Evolutionary conservation across 2,888 invertebrate species (phyloP).

Genomic region (Sepioteuthis lessoniana): DNA sequence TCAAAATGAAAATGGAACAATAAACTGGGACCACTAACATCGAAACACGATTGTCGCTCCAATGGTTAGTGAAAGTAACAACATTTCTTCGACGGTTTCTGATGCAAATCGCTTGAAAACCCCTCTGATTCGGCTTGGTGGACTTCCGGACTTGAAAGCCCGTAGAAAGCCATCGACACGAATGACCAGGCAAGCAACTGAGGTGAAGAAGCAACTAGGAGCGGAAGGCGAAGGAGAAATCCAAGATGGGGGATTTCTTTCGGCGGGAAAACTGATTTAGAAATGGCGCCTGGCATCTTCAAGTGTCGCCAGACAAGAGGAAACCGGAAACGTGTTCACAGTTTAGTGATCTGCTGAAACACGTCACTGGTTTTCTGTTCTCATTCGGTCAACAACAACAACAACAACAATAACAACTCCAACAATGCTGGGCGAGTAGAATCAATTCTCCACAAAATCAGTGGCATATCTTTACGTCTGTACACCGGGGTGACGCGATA

Average conservation of each 20-base stretch:
- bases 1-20: background rate
- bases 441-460: background rate
- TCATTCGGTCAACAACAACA: background rate
- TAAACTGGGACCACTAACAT: background rate
- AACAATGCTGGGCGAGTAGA: background rate
- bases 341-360: background rate
- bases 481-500: background rate
- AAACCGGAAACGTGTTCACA: conserved; percentile 10
- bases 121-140: background rate
- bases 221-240: background rate
- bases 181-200: background rate
- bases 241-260: background rate
- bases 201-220: background rate
- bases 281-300: background rate
- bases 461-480: background rate
- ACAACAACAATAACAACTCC: too few relatives aligned
- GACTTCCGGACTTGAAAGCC: background rate
- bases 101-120: background rate
- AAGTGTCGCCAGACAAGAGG: background rate
- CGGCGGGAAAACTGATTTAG: background rate
- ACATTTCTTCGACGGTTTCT: background rate
- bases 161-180: background rate
- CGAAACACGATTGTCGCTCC: background rate
- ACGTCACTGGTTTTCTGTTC: background rate
- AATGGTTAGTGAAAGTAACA: background rate